Conservation (phyloP, 2,888 invertebrate genomes). For the Abscondita cerata region DNA sequence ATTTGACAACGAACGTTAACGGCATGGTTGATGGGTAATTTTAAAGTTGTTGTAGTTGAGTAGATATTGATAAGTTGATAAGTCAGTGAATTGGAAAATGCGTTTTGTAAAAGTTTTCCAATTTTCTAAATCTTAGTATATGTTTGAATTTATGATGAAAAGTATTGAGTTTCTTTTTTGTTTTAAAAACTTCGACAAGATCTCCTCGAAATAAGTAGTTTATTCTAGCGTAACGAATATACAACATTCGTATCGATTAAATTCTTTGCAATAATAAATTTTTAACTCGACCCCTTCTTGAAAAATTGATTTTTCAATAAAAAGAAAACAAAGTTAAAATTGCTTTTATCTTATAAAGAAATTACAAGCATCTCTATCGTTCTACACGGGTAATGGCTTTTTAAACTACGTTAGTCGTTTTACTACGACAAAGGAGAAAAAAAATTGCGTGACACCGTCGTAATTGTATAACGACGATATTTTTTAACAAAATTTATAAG, state of each 20-base stretch:
- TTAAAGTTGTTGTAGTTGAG: constrained; percentile 1
- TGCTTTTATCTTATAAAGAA: constrained; percentile 10
- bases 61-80: constrained; percentile 15
- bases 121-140: constrained; percentile 8
- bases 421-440: constrained; percentile 1
- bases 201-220: neutral
- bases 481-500: constrained; percentile 2
- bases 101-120: constrained; percentile 10
- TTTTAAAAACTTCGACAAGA: constrained; percentile 3
- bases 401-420: constrained; percentile 18
- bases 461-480: constrained; percentile 15
- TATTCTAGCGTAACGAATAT: neutral
- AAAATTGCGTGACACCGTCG: constrained; percentile 12
- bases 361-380: constrained; percentile 13
- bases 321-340: neutral
- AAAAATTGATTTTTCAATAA: neutral
- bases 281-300: neutral
- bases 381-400: constrained; percentile 17
- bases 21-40: neutral
- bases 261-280: neutral
- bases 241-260: neutral
- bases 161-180: constrained; percentile 9
- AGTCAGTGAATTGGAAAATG: constrained; percentile 13
- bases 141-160: constrained; percentile 15
- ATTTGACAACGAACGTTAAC: too few relatives aligned